Percentiles rank a stretch among this genome's conserved stretches.
phyloP scores from a whole-genome alignment of 2,888 invertebrate species.

The Cephus sareptanus region DNA sequence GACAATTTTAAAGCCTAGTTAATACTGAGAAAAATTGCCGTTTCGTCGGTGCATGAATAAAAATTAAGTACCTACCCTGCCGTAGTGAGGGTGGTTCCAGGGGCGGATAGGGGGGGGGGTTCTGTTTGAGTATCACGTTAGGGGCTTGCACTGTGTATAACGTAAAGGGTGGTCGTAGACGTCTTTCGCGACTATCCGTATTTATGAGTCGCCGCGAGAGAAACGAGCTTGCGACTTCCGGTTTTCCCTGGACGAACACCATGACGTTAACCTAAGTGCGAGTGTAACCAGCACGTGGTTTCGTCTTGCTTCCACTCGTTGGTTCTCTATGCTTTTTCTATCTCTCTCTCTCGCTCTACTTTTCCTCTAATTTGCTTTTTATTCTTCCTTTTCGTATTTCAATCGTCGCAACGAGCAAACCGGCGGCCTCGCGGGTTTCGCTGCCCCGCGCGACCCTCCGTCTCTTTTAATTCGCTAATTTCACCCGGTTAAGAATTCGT shows the following conservation, averaged over 20 bases:
- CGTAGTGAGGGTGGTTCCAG: background rate
- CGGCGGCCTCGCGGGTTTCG: constrained; percentile 11
- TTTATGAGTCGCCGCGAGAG: background rate
- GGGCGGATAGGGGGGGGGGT: background rate
- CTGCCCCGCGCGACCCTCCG: constrained; percentile 26
- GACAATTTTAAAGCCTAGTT: constrained; percentile 65
- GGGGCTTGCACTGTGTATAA: background rate
- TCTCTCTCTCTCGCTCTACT: constrained; percentile 14
- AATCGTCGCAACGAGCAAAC: constrained; percentile 13
- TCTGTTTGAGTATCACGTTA: background rate
- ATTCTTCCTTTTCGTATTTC: constrained; percentile 18
- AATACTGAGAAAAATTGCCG: constrained; percentile 65
- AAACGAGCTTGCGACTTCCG: background rate
- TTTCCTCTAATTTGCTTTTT: constrained; percentile 8
- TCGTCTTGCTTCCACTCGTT: background rate
- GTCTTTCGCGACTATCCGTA: background rate
- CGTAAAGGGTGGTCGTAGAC: background rate
- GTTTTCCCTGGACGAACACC: background rate
- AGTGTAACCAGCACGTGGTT: background rate
- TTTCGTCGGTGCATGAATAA: constrained; percentile 64
- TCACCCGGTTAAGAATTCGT: constrained; percentile 64
- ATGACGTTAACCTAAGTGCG: background rate
- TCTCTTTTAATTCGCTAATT: constrained; percentile 64
- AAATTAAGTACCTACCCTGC: constrained; percentile 49
- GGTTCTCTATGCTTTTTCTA: background rate